A percentile compares a stretch with the other conserved stretches of the same genome.
Evolutionary conservation across 2,113 vertebrate species (phyloP).

Genomic region (Cavia porcellus): DNA sequence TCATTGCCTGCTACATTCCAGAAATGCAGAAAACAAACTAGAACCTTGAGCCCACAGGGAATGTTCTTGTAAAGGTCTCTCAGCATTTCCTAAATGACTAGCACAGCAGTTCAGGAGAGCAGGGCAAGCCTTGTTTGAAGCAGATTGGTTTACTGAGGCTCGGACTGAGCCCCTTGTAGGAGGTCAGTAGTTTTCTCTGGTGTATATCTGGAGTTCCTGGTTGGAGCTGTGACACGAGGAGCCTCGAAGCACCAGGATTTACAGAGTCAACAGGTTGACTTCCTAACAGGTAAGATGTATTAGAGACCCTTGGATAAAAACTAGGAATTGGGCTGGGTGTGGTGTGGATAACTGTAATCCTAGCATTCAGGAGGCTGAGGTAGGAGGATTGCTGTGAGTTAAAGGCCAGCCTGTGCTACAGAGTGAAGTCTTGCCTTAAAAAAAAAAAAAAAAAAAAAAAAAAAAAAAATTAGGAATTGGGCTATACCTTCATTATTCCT

Average conservation of each 20-base stretch:
- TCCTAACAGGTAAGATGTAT: conserved; percentile 60
- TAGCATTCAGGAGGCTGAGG: background rate
- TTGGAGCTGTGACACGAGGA: background rate
- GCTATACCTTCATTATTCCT: background rate
- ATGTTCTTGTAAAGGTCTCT: background rate
- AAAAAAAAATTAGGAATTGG: background rate
- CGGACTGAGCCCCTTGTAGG: background rate
- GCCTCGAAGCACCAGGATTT: background rate
- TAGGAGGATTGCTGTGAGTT: background rate
- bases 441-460: background rate
- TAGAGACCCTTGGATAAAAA: background rate
- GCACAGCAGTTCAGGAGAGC: background rate
- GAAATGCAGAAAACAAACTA: background rate
- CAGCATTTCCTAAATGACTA: background rate
- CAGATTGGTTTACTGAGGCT: background rate
- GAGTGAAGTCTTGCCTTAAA: background rate
- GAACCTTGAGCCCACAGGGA: background rate
- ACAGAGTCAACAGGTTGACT: background rate
- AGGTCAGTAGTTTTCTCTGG: background rate
- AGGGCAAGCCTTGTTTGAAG: background rate
- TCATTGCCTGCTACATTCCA: background rate
- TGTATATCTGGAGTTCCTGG: background rate
- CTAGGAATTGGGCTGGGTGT: background rate
- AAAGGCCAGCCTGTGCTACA: background rate
- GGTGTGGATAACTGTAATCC: background rate